Conservation (phyloP, 2,797 vertebrate genomes). For the Pangasius krempfi region DNA sequence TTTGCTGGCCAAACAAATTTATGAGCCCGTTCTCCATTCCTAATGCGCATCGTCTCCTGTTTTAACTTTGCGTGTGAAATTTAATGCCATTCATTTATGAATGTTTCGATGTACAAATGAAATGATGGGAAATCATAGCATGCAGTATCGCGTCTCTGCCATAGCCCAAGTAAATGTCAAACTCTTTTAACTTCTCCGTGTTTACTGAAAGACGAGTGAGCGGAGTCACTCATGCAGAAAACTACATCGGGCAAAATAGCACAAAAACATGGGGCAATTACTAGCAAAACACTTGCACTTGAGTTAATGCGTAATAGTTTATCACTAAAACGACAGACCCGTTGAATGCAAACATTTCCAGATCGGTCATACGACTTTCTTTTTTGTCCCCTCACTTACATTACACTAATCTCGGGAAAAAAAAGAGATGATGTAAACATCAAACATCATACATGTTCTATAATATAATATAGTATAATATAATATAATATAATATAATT, state of each 20-base stretch:
- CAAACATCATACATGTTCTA: not conserved
- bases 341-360: constrained; percentile 14
- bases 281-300: constrained; percentile 25
- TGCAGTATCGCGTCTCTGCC: no score
- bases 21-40: constrained; percentile 75
- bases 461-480: not conserved
- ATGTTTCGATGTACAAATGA: no score
- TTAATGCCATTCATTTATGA: not conserved
- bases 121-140: no score
- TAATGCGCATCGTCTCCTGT: constrained; percentile 76
- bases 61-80: constrained; percentile 56
- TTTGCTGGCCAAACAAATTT: constrained; percentile 77
- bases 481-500: not conserved
- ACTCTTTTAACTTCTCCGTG: not conserved
- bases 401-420: not conserved
- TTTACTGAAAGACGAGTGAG: not conserved
- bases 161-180: not conserved
- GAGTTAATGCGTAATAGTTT: constrained; percentile 48
- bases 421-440: not conserved
- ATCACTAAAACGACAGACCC: constrained; percentile 10
- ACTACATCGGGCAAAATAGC: constrained; percentile 15
- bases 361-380: not conserved
- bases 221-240: constrained; percentile 28
- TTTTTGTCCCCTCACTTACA: not conserved
- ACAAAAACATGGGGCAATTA: constrained; percentile 41